Conservation (phyloP, 2,797 vertebrate species). For the Pristis pectinata region DNA sequence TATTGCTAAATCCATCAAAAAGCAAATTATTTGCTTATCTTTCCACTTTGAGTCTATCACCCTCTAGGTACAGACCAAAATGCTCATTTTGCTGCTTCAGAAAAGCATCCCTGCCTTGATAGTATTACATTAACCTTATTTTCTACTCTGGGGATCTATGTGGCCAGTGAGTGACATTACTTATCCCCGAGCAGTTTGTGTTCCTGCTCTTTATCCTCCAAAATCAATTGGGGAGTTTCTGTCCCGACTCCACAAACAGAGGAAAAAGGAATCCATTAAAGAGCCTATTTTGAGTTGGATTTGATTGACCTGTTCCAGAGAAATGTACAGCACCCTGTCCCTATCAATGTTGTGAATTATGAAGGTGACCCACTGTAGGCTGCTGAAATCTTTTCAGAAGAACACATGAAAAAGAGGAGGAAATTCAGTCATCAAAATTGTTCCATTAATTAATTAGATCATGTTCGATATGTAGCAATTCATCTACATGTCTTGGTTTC, state of each 20-base stretch:
- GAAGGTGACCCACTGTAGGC: neutral
- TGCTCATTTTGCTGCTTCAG: neutral
- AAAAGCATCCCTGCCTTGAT: neutral
- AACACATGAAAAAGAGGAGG: neutral
- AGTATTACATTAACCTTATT: neutral
- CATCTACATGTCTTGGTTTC: neutral
- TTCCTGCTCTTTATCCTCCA: neutral
- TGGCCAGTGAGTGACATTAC: neutral
- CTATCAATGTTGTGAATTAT: neutral
- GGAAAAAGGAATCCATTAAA: neutral
- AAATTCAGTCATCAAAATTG: neutral
- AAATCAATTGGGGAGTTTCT: neutral
- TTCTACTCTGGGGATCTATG: neutral
- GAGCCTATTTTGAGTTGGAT: too few relatives aligned
- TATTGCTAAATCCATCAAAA: neutral
- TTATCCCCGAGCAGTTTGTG: neutral
- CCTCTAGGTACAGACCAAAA: neutral
- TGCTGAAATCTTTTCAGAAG: neutral
- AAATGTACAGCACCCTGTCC: neutral
- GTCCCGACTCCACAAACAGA: neutral
- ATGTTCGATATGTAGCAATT: neutral
- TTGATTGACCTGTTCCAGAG: neutral
- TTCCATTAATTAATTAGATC: neutral
- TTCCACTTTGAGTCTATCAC: neutral
- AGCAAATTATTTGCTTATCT: neutral